Percentiles rank a stretch among this genome's conserved stretches.
These are phyloP conservation scores for Caenorhabditis drosophilae DNA, from an alignment of 2,888 invertebrate species.

Conservation along the genomic window DNA sequence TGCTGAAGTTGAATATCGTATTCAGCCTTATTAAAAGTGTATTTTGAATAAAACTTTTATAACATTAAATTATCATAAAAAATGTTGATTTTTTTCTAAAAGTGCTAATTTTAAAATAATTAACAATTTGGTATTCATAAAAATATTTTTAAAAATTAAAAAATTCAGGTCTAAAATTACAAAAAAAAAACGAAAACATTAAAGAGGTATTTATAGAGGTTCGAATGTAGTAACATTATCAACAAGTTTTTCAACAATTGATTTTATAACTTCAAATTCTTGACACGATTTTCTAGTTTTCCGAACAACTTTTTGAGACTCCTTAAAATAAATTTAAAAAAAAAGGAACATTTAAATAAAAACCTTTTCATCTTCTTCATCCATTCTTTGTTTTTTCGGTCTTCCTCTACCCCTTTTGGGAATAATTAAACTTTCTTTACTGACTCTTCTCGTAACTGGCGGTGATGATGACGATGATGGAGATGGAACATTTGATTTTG, in stretches of 20 bases:
- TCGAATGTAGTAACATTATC: no score
- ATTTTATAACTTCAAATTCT: no score
- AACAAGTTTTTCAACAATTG: no score
- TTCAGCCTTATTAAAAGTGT: slow-evolving; percentile 53
- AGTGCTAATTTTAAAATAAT: background rate
- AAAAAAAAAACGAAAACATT: no score
- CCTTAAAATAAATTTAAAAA: no score
- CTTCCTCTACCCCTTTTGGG: slow-evolving; percentile 10
- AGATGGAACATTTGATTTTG: background rate
- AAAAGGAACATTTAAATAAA: no score
- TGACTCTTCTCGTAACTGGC: background rate
- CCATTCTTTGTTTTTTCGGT: background rate
- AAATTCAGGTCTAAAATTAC: background rate
- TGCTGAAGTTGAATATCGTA: slow-evolving; percentile 76
- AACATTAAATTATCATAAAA: background rate
- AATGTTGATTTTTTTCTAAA: background rate
- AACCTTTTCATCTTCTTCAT: slow-evolving; percentile 1
- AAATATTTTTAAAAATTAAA: background rate
- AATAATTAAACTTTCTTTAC: background rate
- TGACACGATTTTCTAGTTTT: no score
- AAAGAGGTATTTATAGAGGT: no score
- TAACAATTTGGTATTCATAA: background rate
- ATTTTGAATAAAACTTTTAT: slow-evolving; percentile 7
- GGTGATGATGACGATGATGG: slow-evolving; percentile 2
- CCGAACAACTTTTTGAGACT: no score